These are phyloP conservation scores for Drosophila mimetica DNA, from an alignment of 2,888 invertebrate species.

Conservation along the genomic window DNA sequence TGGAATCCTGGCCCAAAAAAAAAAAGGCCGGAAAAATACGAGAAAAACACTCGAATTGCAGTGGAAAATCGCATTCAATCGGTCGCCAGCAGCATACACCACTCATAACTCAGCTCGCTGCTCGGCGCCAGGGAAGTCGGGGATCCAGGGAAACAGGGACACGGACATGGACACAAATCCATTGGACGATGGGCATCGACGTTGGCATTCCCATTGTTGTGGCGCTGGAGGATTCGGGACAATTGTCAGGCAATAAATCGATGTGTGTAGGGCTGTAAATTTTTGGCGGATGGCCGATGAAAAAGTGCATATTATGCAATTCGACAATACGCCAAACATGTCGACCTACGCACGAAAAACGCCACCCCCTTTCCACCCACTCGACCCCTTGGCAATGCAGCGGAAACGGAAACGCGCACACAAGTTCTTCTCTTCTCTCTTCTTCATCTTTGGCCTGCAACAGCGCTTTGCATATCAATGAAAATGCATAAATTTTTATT, in stretches of 20 bases:
- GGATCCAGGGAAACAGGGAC: slow-evolving; percentile 39
- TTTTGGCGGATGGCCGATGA: slow-evolving; percentile 76
- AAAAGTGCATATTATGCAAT: slow-evolving; percentile 83
- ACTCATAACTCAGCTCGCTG: slow-evolving; percentile 72
- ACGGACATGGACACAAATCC: slow-evolving; percentile 67
- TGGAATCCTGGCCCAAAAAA: slow-evolving; percentile 68
- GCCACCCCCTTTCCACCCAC: background rate
- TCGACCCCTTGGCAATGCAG: slow-evolving; percentile 36
- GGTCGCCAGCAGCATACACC: slow-evolving; percentile 49
- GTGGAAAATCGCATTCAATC: slow-evolving; percentile 66
- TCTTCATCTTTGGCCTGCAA: slow-evolving; percentile 63
- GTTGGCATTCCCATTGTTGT: slow-evolving; percentile 63
- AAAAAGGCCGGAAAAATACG: slow-evolving; percentile 28
- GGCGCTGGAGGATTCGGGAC: slow-evolving; percentile 61
- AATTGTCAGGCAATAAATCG: slow-evolving; percentile 84
- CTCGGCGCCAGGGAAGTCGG: slow-evolving; percentile 34
- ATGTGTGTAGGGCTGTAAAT: slow-evolving; percentile 83
- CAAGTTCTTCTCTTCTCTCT: slow-evolving; percentile 63
- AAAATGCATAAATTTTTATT: slow-evolving; percentile 80
- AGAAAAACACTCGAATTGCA: slow-evolving; percentile 47
- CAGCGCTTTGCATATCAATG: slow-evolving; percentile 82
- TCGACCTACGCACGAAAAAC: slow-evolving; percentile 59
- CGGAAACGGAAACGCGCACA: slow-evolving; percentile 67
- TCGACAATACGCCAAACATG: slow-evolving; percentile 80
- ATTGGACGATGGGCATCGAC: slow-evolving; percentile 58